Percentiles rank a stretch among this genome's conserved stretches.
Evolutionary conservation across 2,888 invertebrate species (phyloP).

Genomic region (Oxytorus armatus): DNA sequence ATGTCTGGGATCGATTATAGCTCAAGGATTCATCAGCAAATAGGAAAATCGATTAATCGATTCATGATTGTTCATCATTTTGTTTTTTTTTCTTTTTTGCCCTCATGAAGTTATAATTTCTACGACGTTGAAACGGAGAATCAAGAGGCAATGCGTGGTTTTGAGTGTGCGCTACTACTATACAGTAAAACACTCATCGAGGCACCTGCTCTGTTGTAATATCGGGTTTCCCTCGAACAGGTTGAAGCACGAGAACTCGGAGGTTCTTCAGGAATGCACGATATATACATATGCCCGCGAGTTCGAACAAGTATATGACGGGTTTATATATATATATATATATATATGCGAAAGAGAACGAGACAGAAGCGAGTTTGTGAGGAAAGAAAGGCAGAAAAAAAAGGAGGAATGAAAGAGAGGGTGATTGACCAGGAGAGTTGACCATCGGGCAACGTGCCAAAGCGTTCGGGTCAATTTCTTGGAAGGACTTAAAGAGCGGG

Average conservation of each 20-base stretch:
- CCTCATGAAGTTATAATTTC: not conserved
- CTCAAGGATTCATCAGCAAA: not conserved
- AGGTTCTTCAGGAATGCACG: constrained; percentile 53
- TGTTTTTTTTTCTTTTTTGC: not conserved
- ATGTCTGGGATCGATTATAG: constrained; percentile 22
- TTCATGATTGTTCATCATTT: no score
- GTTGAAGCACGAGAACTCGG: constrained; percentile 42
- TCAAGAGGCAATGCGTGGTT: not conserved
- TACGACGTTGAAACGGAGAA: not conserved
- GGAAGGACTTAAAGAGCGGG: constrained; percentile 36
- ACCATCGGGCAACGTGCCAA: constrained; percentile 24
- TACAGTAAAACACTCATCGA: constrained; percentile 4
- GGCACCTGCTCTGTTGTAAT: constrained; percentile 57
- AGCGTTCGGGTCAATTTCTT: constrained; percentile 46
- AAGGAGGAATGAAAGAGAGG: no score
- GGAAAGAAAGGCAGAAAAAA: constrained; percentile 22
- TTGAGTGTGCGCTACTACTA: not conserved
- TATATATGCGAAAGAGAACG: no score
- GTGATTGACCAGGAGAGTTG: constrained; percentile 24
- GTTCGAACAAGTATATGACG: constrained; percentile 39
- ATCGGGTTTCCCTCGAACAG: constrained; percentile 61
- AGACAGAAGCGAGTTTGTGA: constrained; percentile 13
- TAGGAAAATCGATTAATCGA: constrained; percentile 14
- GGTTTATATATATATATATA: no score
- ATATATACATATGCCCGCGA: constrained; percentile 7